Conservation (phyloP, 92 coral and sea anemone species). For the Parazoanthus darwini region DNA sequence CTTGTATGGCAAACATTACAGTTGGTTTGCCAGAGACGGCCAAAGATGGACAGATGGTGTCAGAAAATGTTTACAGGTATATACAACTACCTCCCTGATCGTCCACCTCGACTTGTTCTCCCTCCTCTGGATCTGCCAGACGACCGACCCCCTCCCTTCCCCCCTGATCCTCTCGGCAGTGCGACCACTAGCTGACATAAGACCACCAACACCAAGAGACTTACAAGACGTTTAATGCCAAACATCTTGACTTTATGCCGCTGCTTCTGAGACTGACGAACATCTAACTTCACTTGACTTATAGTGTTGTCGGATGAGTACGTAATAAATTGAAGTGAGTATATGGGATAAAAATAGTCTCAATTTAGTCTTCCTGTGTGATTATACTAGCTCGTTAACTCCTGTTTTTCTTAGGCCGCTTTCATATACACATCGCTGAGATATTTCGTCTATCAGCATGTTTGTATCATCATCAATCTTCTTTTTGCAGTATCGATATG, state of each 20-base stretch:
- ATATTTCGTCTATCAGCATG: too few relatives aligned
- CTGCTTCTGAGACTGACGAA: not conserved
- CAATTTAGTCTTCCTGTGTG: too few relatives aligned
- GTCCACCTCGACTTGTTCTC: not conserved
- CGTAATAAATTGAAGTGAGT: not conserved
- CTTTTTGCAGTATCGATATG: too few relatives aligned
- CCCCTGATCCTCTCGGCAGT: not conserved
- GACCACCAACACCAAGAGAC: not conserved
- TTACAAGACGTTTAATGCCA: not conserved
- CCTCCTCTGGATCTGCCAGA: not conserved
- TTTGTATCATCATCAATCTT: too few relatives aligned
- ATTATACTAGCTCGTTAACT: too few relatives aligned
- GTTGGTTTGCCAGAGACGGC: slow-evolving; percentile 23
- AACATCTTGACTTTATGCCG: not conserved
- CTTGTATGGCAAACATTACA: slow-evolving; percentile 34
- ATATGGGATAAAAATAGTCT: too few relatives aligned
- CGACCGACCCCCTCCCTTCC: not conserved
- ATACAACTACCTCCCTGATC: not conserved
- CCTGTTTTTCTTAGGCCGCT: too few relatives aligned
- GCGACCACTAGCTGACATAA: not conserved
- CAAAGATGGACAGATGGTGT: slow-evolving; percentile 49
- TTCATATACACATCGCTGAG: too few relatives aligned
- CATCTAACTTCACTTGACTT: not conserved
- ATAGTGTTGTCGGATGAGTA: not conserved
- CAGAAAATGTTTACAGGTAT: slow-evolving; percentile 46